These are phyloP conservation scores for Serranus cabrilla DNA, from an alignment of 2,797 vertebrate species.

Conservation along the genomic window DNA sequence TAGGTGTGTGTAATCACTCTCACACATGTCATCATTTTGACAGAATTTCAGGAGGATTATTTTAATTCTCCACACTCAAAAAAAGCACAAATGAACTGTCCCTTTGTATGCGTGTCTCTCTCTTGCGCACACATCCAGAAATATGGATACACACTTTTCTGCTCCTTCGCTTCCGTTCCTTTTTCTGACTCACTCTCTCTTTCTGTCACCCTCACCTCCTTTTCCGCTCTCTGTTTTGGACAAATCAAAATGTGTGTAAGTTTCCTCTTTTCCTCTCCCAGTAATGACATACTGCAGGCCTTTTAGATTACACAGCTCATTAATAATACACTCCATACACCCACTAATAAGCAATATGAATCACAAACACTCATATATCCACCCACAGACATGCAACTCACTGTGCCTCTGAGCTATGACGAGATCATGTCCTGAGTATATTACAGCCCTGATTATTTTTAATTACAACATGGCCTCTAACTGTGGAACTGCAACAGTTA, in stretches of 20 bases:
- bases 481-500: slow-evolving; percentile 52
- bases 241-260: slow-evolving; percentile 13
- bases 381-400: slow-evolving; percentile 28
- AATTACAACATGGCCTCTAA: slow-evolving; percentile 58
- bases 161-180: neutral
- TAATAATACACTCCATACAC: slow-evolving; percentile 58
- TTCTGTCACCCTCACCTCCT: slow-evolving; percentile 10
- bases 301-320: slow-evolving; percentile 67
- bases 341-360: slow-evolving; percentile 58
- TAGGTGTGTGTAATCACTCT: slow-evolving; percentile 14
- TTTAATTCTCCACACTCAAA: slow-evolving; percentile 7
- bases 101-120: neutral
- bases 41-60: slow-evolving; percentile 28
- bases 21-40: slow-evolving; percentile 25
- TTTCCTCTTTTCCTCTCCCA: slow-evolving; percentile 30
- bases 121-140: neutral
- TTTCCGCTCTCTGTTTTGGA: slow-evolving; percentile 18
- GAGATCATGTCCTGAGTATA: slow-evolving; percentile 49
- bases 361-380: slow-evolving; percentile 47
- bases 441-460: slow-evolving; percentile 67
- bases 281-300: slow-evolving; percentile 55
- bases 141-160: neutral
- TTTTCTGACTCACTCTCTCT: neutral
- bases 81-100: neutral
- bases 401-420: slow-evolving; percentile 42